phyloP scores from a whole-genome alignment of 2,888 invertebrate genomes.

The Nineta flava region DNA sequence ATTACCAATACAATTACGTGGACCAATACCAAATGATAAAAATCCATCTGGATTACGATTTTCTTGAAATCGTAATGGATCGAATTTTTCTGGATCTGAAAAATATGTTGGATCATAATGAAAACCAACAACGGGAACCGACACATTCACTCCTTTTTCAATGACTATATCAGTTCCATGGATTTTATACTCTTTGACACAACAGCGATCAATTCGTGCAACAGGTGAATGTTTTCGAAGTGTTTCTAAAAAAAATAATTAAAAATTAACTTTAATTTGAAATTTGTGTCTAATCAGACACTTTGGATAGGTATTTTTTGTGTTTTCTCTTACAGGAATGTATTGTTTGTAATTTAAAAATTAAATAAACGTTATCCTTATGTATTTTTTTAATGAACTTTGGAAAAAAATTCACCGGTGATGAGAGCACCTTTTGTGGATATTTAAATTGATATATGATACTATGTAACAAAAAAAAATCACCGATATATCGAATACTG shows the following conservation, averaged over 20 bases:
- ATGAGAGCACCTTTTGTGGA: too few species aligned
- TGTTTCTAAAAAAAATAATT: slow-evolving; percentile 22
- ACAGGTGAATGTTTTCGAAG: slow-evolving; percentile 27
- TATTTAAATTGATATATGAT: too few species aligned
- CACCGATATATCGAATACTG: too few species aligned
- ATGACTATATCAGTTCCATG: slow-evolving; percentile 24
- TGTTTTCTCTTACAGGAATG: too few species aligned
- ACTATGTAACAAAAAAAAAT: too few species aligned
- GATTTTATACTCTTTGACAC: slow-evolving; percentile 21
- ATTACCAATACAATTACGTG: slow-evolving; percentile 21
- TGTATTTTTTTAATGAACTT: too few species aligned
- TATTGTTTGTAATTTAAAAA: too few species aligned
- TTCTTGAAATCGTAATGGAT: slow-evolving; percentile 16
- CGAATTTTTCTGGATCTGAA: slow-evolving; percentile 16
- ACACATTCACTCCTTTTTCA: slow-evolving; percentile 24
- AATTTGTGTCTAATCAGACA: not conserved
- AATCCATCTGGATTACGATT: slow-evolving; percentile 14
- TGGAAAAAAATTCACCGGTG: too few species aligned
- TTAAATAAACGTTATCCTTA: too few species aligned
- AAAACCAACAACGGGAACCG: slow-evolving; percentile 23
- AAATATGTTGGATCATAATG: slow-evolving; percentile 18
- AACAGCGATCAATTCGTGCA: slow-evolving; percentile 19
- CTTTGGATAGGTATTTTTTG: too few species aligned
- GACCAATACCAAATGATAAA: slow-evolving; percentile 24
- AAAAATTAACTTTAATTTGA: too few species aligned